Evolutionary conservation across 2,888 invertebrate species (phyloP), one percentile per base, ranked within the genome.

Genomic region (Deroplatys truncata): DNA sequence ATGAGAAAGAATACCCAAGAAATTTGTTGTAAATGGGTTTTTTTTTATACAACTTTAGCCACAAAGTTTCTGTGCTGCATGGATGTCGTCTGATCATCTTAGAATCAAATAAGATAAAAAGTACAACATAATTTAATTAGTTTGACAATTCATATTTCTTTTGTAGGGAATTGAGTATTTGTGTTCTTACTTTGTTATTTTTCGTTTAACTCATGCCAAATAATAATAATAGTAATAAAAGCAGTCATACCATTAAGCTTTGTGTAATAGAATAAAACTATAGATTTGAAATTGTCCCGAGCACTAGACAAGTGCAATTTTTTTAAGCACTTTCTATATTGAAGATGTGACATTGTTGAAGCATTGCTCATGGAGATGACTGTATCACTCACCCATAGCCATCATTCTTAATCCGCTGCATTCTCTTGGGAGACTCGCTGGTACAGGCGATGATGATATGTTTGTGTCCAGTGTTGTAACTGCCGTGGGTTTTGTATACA

Each of bases 111-210:
- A n/a, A n/a, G n/a, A n/a, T n/a, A n/a, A n/a, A n/a, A n/a, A 87
- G 87, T 87, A 87, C 87, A 87, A 87, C 87, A 35, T 87, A n/a
- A 87, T 87, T 87, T 87, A 83, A 87, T 35, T 87, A 87, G 87
- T 87, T 87, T 83, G 83, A 83, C 87, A 72, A 82, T 31, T 43
- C 35, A 82, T 87, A 83, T n/a, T n/a, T n/a, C n/a, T n/a, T n/a
- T n/a, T n/a, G n/a, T n/a, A n/a, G n/a, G n/a, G n/a, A n/a, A n/a
- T n/a, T n/a, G n/a, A n/a, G n/a, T n/a, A n/a, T 87, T 87, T 87
- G 83, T 87, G 87, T 87, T 87, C 87, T 87, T 82, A 43, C 13
- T 43, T 35, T 49, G 56, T 87, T 72, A 56, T 72, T 0, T 87
- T 87, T 82, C 83, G 31, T n/a, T 31, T 82, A 25, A 87, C n/a